Base-by-base conservation (phyloP, 2,888 invertebrate genomes). In the Arrhopalites spinosus region DNA sequence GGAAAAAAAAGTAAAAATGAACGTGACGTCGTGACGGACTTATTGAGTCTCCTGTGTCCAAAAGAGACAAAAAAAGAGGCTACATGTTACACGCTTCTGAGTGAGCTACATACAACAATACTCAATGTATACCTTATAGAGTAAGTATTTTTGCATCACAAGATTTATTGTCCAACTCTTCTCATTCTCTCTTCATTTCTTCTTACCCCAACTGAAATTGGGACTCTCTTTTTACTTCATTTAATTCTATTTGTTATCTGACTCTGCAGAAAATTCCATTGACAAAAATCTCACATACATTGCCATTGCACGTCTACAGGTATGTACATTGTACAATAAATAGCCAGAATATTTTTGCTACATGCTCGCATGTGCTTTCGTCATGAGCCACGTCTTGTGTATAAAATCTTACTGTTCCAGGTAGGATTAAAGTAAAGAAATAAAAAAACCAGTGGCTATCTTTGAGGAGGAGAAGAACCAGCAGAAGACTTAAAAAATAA, bases 11-110 rank as follows among this genome's bases (percentile, higher is more conserved):
- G 27, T 8, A 27, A 27, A 27, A 59, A 59, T 59, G 59, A 59
- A 59, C 25, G 59, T 5, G 27, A 59, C 25, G 13, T 59, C 59
- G 59, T 59, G 59, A 59, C 59, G 8, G 25, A 59, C 59, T 59
- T 25, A 23, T 59, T 59, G 23, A 20, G 20, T 15, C 20, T 5
- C n/a, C 20, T 53, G 2, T 53, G 20, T 53, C 8, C 20, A 23
- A 8, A n/a, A n/a, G n/a, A n/a, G n/a, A 23, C 53, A 53, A 20
- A 53, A 2, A 53, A 2, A 53, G 1, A 20, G 23, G 50, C 8
- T 53, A 53, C 53, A n/a, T 17, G 53, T 8, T 20, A n/a, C 53
- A 53, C 53, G 53, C n/a, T n/a, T 7, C 45, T 45, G 45, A 45
- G 45, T 45, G 15, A 7, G 7, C 8, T 11, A 15, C 15, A 45